Percentiles rank a stretch among this genome's conserved stretches.
Evolutionary conservation across 2,797 vertebrate genomes (phyloP).

Genomic region (Anas acuta): DNA sequence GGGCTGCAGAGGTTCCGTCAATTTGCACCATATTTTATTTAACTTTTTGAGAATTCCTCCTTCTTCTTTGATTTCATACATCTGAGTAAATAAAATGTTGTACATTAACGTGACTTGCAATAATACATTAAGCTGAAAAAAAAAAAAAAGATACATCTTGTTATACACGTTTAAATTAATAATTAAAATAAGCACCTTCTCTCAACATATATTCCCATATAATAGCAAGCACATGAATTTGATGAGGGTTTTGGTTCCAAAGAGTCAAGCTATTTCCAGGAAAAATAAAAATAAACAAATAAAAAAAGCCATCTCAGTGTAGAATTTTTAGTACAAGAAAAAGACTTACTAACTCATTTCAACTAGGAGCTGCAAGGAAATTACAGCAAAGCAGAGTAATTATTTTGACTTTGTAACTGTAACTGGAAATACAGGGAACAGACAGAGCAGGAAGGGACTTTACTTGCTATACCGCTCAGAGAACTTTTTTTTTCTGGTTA

Average conservation of each 20-base stretch:
- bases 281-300: too few relatives aligned
- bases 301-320: neutral
- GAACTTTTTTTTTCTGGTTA: neutral
- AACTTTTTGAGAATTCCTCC: slow-evolving; percentile 83
- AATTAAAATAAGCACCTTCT: neutral
- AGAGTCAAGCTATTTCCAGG: neutral
- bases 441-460: neutral
- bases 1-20: slow-evolving; percentile 89
- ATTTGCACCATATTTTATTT: slow-evolving; percentile 80
- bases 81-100: slow-evolving; percentile 76
- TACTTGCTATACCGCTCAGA: neutral
- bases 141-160: neutral
- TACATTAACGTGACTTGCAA: neutral
- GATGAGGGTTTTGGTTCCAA: neutral
- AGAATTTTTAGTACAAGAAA: neutral
- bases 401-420: neutral
- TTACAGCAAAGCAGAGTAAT: neutral
- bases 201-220: neutral
- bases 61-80: slow-evolving; percentile 88
- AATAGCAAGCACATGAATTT: neutral
- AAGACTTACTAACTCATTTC: neutral
- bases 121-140: neutral
- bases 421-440: neutral
- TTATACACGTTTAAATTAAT: neutral
- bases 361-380: neutral